These are phyloP conservation scores for Oriolus oriolus DNA, from an alignment of 2,113 vertebrate genomes.

Conservation along the genomic window DNA sequence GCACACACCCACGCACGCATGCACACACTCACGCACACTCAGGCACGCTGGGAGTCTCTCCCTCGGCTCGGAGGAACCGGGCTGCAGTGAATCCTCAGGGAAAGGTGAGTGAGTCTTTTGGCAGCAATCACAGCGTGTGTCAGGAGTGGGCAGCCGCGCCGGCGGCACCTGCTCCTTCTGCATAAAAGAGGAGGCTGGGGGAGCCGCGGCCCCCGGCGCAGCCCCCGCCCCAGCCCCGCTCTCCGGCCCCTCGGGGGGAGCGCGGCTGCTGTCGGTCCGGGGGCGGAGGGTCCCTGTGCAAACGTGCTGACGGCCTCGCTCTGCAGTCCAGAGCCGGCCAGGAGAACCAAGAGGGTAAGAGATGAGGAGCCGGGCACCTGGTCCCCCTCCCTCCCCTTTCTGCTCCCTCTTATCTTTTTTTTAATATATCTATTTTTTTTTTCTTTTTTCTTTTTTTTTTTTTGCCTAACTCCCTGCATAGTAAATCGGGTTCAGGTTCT, in stretches of 20 bases:
- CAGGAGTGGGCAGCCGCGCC: constrained; percentile 32
- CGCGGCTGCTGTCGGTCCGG: constrained; percentile 43
- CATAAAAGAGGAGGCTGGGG: constrained; percentile 57
- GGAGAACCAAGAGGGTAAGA: constrained; percentile 53
- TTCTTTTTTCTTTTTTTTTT: not conserved
- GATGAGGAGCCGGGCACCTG: constrained; percentile 20
- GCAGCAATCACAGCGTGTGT: constrained; percentile 73
- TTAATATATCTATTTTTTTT: not conserved
- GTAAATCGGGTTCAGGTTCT: constrained; percentile 56
- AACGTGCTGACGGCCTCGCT: constrained; percentile 69
- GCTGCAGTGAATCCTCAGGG: constrained; percentile 43
- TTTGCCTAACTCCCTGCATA: constrained; percentile 63
- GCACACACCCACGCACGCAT: constrained; percentile 57
- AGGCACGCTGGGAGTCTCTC: constrained; percentile 50
- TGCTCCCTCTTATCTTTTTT: constrained; percentile 22
- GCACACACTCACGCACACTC: constrained; percentile 50
- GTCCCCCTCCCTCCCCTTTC: constrained; percentile 43
- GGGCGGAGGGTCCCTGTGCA: constrained; percentile 75
- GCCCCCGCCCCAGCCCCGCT: constrained; percentile 7
- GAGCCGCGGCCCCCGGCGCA: not conserved
- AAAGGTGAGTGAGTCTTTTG: constrained; percentile 67
- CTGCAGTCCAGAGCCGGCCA: constrained; percentile 32
- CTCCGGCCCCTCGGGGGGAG: not conserved
- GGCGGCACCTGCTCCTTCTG: constrained; percentile 62
- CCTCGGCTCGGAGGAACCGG: constrained; percentile 66